Evolutionary conservation across 2,888 invertebrate species (phyloP).

Genomic region (Congeria kusceri): DNA sequence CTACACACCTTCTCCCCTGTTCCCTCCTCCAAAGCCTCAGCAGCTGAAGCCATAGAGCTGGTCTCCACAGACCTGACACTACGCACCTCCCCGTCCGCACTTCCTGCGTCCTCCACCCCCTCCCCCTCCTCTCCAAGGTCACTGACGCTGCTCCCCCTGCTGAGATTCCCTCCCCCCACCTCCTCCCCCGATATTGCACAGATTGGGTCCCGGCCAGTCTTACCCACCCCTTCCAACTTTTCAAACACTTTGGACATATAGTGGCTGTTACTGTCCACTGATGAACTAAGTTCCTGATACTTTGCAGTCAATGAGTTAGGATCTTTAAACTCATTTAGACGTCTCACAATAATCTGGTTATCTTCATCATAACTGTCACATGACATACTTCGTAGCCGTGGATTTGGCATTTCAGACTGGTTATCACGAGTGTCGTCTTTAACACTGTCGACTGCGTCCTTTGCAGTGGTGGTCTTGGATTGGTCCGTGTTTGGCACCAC

Average conservation of each 20-base stretch:
- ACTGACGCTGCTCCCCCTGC: slow-evolving; percentile 78
- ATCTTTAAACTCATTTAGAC: slow-evolving; percentile 81
- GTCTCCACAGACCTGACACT: slow-evolving; percentile 64
- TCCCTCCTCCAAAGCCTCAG: slow-evolving; percentile 64
- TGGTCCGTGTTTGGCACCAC: slow-evolving; percentile 28
- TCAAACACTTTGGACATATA: slow-evolving; percentile 67
- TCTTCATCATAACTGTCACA: slow-evolving; percentile 78
- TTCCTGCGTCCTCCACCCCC: slow-evolving; percentile 64
- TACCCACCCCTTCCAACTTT: slow-evolving; percentile 54
- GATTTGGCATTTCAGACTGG: slow-evolving; percentile 39
- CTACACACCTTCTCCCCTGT: too few relatives aligned
- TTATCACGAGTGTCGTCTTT: slow-evolving; percentile 37
- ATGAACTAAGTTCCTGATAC: slow-evolving; percentile 80
- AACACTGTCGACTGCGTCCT: slow-evolving; percentile 32
- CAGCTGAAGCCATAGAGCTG: slow-evolving; percentile 77
- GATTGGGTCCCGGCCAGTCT: slow-evolving; percentile 39
- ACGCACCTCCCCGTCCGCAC: slow-evolving; percentile 53
- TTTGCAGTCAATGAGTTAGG: slow-evolving; percentile 77
- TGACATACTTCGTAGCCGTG: slow-evolving; percentile 40
- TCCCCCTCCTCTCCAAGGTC: slow-evolving; percentile 62
- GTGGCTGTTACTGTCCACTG: slow-evolving; percentile 81
- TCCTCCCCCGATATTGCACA: slow-evolving; percentile 62
- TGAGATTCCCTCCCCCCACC: slow-evolving; percentile 62
- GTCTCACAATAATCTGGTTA: slow-evolving; percentile 71
- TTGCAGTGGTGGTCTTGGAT: slow-evolving; percentile 33